Base-by-base conservation (phyloP, 2,888 invertebrate genomes). In the Chrysina gloriosa region DNA sequence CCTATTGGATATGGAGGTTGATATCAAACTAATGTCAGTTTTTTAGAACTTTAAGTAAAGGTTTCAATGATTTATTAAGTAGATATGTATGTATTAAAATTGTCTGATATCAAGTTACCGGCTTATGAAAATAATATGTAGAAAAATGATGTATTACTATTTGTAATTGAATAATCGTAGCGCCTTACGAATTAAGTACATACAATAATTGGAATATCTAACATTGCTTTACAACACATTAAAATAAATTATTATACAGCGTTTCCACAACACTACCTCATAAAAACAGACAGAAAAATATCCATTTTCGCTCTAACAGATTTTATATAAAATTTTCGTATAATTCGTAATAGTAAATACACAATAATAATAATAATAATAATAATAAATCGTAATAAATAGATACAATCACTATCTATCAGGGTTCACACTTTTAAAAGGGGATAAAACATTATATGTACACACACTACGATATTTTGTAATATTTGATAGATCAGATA, bases 391-490 rank as follows among this genome's bases (percentile, higher is more conserved):
- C 7, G 4, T 47, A 47, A 47, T 47, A 58, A 29, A 56, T 58
- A 39, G 58, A 36, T 58, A 58, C 39, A 58, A 58, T 39, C 25
- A 58, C 25, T 58, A 39, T 52, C 14, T 52, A 52, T 58, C 58
- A 58, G 58, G 58, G 39, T 58, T 25, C 39, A 25, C 19, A 58
- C 23, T 16, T 39, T 58, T 11, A 39, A 39, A 25, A n/a, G n/a
- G n/a, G 6, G 58, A 58, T 58, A 58, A 58, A 58, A 58, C 58
- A 39, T 42, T 58, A 58, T 58, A 58, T 58, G 21, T 58, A 58
- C 39, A 58, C 39, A 25, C 39, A 58, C 58, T 39, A 56, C 19
- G 9, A 14, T 36, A 36, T n/a, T 36, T 23, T 56, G 11, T 50
- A 7, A 47, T 50, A 23, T 14, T 7, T 50, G 14, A 27, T 50